These are phyloP conservation scores for Helicolenus hilgendorfi DNA, from an alignment of 2,797 vertebrate species.

Conservation along the genomic window DNA sequence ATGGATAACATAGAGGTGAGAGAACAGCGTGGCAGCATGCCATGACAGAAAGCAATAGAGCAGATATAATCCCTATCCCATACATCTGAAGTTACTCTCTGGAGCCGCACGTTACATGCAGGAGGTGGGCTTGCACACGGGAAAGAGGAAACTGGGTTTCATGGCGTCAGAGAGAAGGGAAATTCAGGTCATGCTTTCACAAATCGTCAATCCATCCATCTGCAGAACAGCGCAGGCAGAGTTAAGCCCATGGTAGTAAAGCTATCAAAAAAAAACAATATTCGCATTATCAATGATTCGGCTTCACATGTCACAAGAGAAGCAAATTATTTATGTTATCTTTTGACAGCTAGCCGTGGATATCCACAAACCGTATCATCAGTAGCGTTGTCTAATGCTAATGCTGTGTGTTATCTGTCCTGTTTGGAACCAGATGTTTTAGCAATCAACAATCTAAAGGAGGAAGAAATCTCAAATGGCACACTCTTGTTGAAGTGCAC, in stretches of 20 bases:
- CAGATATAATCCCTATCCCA: conserved; percentile 57
- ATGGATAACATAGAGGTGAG: conserved; percentile 48
- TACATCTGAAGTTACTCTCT: conserved; percentile 65
- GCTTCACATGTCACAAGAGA: conserved; percentile 66
- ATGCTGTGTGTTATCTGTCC: conserved; percentile 33
- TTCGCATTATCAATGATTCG: conserved; percentile 41
- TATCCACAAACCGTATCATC: conserved; percentile 26
- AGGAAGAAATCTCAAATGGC: conserved; percentile 74
- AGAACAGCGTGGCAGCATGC: conserved; percentile 76
- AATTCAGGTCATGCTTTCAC: conserved; percentile 79
- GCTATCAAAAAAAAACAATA: conserved; percentile 49
- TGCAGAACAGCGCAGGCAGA: conserved; percentile 53
- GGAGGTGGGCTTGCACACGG: conserved; percentile 65
- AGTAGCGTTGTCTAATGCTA: conserved; percentile 37
- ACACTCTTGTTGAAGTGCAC: conserved; percentile 50
- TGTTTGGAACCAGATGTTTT: conserved; percentile 23
- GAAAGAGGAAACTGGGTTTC: conserved; percentile 60
- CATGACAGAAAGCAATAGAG: conserved; percentile 71
- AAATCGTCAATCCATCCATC: conserved; percentile 62
- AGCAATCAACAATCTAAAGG: conserved; percentile 46
- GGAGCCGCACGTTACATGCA: conserved; percentile 73
- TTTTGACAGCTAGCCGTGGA: conserved; percentile 46
- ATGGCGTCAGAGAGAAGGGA: conserved; percentile 35
- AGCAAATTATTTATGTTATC: conserved; percentile 34
- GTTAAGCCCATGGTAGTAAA: conserved; percentile 38